Percentiles rank a stretch among this genome's conserved stretches.
Conservation (phyloP, 1,140 invertebrate species). For the Hyles euphorbiae region DNA sequence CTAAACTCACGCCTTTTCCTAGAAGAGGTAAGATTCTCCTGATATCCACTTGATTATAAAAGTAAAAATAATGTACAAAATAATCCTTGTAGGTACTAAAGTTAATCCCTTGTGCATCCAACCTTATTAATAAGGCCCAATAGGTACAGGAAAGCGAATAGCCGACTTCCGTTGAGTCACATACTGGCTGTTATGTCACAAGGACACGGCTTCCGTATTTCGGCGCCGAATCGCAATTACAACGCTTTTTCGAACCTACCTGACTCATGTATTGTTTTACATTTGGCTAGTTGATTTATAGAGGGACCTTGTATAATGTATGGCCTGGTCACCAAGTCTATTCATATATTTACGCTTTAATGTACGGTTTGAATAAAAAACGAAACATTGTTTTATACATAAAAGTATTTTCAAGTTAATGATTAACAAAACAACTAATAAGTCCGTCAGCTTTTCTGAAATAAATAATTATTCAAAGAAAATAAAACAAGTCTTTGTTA, state of each 20-base stretch:
- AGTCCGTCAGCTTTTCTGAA: too few species aligned
- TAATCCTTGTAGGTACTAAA: too few species aligned
- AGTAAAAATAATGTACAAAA: too few species aligned
- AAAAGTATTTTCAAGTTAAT: not conserved
- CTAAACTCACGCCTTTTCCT: too few species aligned
- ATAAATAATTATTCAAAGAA: too few species aligned
- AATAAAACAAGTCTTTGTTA: too few species aligned
- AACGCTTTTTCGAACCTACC: not conserved
- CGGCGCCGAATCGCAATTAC: constrained; percentile 1
- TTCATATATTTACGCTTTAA: not conserved
- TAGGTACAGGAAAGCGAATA: not conserved
- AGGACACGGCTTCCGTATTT: constrained; percentile 23
- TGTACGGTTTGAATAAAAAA: not conserved
- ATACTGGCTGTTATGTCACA: constrained; percentile 14
- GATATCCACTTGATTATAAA: too few species aligned
- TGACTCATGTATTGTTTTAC: too few species aligned
- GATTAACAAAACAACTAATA: not conserved
- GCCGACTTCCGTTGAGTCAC: constrained; percentile 40
- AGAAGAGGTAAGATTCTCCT: too few species aligned
- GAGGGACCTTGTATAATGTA: not conserved
- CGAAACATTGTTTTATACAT: not conserved
- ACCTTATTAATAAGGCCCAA: too few species aligned
- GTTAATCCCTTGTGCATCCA: too few species aligned
- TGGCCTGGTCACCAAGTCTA: not conserved
- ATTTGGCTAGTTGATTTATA: too few species aligned